A percentile compares a stretch with the other conserved stretches of the same genome.
These are phyloP conservation scores for Euleptes europaea DNA, from an alignment of 2,113 vertebrate species.

Conservation along the genomic window DNA sequence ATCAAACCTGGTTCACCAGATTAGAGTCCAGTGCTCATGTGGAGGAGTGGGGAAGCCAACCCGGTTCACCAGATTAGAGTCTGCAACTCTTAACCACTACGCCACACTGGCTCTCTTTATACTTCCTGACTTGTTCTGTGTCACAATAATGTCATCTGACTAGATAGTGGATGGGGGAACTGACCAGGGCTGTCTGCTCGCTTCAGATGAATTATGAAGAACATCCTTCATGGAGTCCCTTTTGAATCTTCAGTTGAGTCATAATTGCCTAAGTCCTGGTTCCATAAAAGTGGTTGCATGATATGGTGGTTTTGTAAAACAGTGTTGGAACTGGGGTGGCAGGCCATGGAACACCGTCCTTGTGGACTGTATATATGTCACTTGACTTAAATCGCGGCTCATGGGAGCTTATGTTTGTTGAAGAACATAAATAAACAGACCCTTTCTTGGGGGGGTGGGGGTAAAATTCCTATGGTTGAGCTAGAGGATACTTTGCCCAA, in stretches of 20 bases:
- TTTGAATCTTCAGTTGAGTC: not conserved
- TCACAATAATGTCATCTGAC: not conserved
- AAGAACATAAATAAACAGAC: slow-evolving; percentile 38
- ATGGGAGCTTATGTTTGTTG: slow-evolving; percentile 43
- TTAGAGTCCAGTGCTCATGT: no score
- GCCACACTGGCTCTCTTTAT: no score
- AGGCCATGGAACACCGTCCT: not conserved
- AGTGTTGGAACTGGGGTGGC: not conserved
- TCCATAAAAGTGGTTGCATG: not conserved
- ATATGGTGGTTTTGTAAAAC: not conserved
- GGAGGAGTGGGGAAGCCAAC: no score
- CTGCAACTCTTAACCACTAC: no score
- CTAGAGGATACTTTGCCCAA: not conserved
- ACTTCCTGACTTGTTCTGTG: not conserved
- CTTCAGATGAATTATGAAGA: not conserved
- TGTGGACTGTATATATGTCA: not conserved
- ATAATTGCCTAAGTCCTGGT: not conserved
- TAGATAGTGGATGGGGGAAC: not conserved
- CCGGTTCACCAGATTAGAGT: no score
- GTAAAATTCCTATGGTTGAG: slow-evolving; percentile 26
- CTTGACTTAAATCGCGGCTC: slow-evolving; percentile 22
- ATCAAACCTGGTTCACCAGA: no score
- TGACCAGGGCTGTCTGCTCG: not conserved
- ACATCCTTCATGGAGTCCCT: no score
- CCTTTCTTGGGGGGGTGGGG: not conserved